Evolutionary conservation across 2,797 vertebrate genomes (phyloP).

Genomic region (Pantherophis alleghaniensis): DNA sequence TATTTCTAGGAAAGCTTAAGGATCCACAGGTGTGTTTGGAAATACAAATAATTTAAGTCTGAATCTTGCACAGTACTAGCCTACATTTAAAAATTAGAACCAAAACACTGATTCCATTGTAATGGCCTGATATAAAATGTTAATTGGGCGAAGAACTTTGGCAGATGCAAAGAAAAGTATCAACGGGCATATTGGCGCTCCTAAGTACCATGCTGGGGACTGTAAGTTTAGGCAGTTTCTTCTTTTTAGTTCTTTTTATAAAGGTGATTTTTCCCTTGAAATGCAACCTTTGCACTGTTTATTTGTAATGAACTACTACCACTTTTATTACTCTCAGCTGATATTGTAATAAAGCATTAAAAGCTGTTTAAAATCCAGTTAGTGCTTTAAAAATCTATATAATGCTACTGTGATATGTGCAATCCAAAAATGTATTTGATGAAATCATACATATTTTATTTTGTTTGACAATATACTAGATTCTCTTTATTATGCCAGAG

Average conservation of each 20-base stretch:
- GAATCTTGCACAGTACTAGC: neutral
- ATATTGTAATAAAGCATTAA: conserved; percentile 44
- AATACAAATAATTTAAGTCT: neutral
- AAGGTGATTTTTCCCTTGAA: neutral
- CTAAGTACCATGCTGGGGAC: neutral
- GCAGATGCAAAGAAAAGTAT: neutral
- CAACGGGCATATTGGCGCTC: neutral
- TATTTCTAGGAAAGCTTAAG: neutral
- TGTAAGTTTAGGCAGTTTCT: neutral
- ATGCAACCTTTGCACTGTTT: neutral
- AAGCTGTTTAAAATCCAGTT: conserved; percentile 68
- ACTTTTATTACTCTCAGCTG: neutral
- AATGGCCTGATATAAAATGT: neutral
- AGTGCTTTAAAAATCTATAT: conserved; percentile 59
- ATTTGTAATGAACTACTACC: neutral
- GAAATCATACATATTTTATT: conserved; percentile 31
- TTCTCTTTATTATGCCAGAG: conserved; percentile 22
- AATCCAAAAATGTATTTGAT: conserved; percentile 36
- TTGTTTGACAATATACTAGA: conserved; percentile 40
- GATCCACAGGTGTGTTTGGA: neutral
- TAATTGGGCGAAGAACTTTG: neutral
- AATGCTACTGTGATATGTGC: conserved; percentile 31
- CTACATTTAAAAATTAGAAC: neutral
- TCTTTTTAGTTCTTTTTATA: neutral
- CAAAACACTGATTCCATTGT: neutral